Evolutionary conservation across 2,797 vertebrate genomes (phyloP).

Genomic region (Rhynchotus rufescens): DNA sequence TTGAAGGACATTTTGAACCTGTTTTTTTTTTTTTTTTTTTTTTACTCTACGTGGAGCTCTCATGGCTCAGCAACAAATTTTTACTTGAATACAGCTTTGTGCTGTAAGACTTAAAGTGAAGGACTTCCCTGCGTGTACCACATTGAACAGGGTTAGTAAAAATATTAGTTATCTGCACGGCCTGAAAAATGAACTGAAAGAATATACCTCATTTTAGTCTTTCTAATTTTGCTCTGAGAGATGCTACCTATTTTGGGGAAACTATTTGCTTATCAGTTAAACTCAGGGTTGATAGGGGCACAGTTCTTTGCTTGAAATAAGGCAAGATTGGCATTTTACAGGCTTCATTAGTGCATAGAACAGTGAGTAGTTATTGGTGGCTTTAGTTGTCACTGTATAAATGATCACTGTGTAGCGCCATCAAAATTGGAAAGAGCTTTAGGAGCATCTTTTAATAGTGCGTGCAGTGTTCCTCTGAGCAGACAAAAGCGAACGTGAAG

Average conservation of each 20-base stretch:
- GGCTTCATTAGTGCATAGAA: neutral
- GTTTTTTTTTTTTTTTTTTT: neutral
- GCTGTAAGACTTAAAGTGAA: neutral
- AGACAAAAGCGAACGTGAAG: constrained; percentile 31
- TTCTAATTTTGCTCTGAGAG: neutral
- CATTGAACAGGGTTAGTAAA: neutral
- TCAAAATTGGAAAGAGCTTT: neutral
- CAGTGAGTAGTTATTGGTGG: neutral
- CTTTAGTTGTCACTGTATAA: neutral
- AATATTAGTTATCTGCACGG: neutral
- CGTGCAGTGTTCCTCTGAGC: neutral
- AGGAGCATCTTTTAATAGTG: neutral
- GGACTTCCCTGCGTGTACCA: neutral
- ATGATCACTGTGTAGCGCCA: neutral
- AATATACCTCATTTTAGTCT: neutral
- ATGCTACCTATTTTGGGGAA: neutral
- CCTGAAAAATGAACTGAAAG: neutral
- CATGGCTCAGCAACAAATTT: neutral
- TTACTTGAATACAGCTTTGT: neutral
- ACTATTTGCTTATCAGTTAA: neutral
- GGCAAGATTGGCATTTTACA: neutral
- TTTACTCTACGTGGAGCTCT: neutral
- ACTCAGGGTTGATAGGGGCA: neutral
- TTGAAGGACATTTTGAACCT: neutral
- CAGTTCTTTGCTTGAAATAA: neutral